Evolutionary conservation across 1,140 invertebrate species (phyloP).

Genomic region (Drosophila athabasca): DNA sequence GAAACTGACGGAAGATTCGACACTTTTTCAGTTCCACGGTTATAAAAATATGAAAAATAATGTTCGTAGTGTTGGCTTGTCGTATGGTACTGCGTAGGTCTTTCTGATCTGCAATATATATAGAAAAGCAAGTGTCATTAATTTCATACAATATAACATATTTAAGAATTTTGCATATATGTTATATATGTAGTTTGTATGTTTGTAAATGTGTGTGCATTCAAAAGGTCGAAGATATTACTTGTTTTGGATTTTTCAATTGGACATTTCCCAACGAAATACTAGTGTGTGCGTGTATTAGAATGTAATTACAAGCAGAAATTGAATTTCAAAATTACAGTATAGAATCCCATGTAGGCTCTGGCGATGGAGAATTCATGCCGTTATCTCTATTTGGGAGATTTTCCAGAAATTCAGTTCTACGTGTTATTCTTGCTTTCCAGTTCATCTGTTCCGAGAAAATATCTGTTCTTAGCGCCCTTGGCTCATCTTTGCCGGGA

Average conservation of each 20-base stretch:
- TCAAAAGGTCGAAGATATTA: too few species aligned
- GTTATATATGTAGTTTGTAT: slow-evolving; percentile 16
- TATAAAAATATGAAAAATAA: slow-evolving; percentile 79
- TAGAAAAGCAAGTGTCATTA: background rate
- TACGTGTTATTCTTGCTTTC: slow-evolving; percentile 30
- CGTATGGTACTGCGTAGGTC: slow-evolving; percentile 39
- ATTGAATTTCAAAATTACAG: slow-evolving; percentile 61
- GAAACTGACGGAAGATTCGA: slow-evolving; percentile 28
- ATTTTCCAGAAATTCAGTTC: slow-evolving; percentile 47
- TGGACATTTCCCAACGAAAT: slow-evolving; percentile 40
- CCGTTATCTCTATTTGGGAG: slow-evolving; percentile 27
- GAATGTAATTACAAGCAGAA: slow-evolving; percentile 41
- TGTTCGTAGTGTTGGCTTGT: slow-evolving; percentile 72
- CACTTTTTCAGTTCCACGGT: slow-evolving; percentile 51
- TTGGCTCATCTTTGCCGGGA: slow-evolving; percentile 24
- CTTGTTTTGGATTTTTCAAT: too few species aligned
- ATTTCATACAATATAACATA: background rate
- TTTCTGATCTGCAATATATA: slow-evolving; percentile 42
- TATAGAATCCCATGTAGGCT: slow-evolving; percentile 57
- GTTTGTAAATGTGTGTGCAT: slow-evolving; percentile 20
- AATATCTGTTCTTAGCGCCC: slow-evolving; percentile 4
- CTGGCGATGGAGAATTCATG: slow-evolving; percentile 27
- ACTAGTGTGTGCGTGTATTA: slow-evolving; percentile 36
- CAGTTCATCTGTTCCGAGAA: slow-evolving; percentile 45
- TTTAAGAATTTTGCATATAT: too few species aligned